Evolutionary conservation across 2,888 invertebrate species (phyloP).

Genomic region (Pimpla rufipes): DNA sequence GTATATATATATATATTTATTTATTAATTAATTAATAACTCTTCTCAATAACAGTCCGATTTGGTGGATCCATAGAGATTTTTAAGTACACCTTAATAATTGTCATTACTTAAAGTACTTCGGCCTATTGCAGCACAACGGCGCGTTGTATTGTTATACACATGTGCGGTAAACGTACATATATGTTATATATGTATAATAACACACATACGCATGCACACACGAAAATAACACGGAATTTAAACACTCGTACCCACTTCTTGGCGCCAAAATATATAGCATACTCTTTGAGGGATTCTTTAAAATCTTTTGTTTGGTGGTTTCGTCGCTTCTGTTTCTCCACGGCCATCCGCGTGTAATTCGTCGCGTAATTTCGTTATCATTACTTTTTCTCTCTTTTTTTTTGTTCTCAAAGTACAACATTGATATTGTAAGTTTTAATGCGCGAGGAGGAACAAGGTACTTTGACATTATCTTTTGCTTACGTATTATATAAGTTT

Average conservation of each 20-base stretch:
- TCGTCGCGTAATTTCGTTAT: slow-evolving; percentile 29
- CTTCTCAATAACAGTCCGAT: slow-evolving; percentile 69
- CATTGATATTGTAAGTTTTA: slow-evolving; percentile 54
- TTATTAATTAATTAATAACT: slow-evolving; percentile 43
- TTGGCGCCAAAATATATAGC: slow-evolving; percentile 53
- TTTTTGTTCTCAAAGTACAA: slow-evolving; percentile 47
- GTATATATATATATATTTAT: slow-evolving; percentile 28
- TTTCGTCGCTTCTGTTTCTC: slow-evolving; percentile 20
- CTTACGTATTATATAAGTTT: slow-evolving; percentile 50
- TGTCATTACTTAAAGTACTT: slow-evolving; percentile 50
- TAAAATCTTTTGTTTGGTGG: slow-evolving; percentile 21
- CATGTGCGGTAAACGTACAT: slow-evolving; percentile 51
- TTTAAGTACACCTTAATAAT: slow-evolving; percentile 68
- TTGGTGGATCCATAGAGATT: slow-evolving; percentile 67
- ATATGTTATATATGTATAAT: slow-evolving; percentile 25
- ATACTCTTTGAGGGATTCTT: slow-evolving; percentile 34
- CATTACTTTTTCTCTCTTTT: slow-evolving; percentile 12
- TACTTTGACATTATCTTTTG: slow-evolving; percentile 46
- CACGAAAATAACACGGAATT: slow-evolving; percentile 59
- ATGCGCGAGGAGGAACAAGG: slow-evolving; percentile 52
- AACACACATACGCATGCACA: slow-evolving; percentile 49
- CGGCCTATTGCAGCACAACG: slow-evolving; percentile 51
- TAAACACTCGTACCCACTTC: slow-evolving; percentile 39
- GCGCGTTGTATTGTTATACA: slow-evolving; percentile 42
- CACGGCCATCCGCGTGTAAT: slow-evolving; percentile 10